A percentile compares a stretch with the other conserved stretches of the same genome.
phyloP scores from a whole-genome alignment of 2,797 vertebrate genomes.

The Sebastes alutus region DNA sequence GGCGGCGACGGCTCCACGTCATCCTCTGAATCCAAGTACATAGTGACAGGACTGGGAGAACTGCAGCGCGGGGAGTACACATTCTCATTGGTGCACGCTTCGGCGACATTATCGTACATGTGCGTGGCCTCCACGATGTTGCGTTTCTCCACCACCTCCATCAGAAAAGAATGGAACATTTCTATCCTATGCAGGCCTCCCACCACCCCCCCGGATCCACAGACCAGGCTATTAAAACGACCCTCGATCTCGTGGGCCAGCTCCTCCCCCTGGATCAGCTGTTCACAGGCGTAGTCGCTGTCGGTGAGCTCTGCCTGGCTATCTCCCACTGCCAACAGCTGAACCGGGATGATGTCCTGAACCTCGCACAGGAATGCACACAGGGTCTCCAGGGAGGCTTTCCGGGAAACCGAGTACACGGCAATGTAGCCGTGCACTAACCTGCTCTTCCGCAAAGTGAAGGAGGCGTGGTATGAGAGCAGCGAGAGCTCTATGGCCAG shows the following conservation, averaged over 20 bases:
- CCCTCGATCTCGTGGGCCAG: conserved; percentile 95
- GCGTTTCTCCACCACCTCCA: conserved; percentile 93
- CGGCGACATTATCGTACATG: conserved; percentile 95
- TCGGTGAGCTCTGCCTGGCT: conserved; percentile 86
- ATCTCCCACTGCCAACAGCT: conserved; percentile 91
- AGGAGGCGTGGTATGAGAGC: conserved; percentile 94
- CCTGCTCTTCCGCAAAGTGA: conserved; percentile 91
- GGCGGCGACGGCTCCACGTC: conserved; percentile 89
- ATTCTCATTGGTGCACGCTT: conserved; percentile 91
- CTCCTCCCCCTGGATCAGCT: conserved; percentile 92
- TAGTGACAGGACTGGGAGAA: conserved; percentile 92
- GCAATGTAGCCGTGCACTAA: conserved; percentile 95
- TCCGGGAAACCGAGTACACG: conserved; percentile 91
- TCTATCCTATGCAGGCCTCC: conserved; percentile 90
- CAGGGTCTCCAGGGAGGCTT: conserved; percentile 93
- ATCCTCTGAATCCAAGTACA: conserved; percentile 93
- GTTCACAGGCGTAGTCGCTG: conserved; percentile 88
- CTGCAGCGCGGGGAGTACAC: conserved; percentile 90
- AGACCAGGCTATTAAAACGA: conserved; percentile 86
- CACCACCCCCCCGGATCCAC: conserved; percentile 84
- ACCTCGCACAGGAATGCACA: conserved; percentile 96
- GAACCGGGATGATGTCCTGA: conserved; percentile 95
- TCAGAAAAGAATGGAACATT: conserved; percentile 91
- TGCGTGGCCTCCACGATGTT: conserved; percentile 94
- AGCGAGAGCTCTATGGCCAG: conserved; percentile 90